A percentile compares a stretch with the other conserved stretches of the same genome.
Conservation (phyloP, 2,888 invertebrate species). For the Volucella bombylans region DNA sequence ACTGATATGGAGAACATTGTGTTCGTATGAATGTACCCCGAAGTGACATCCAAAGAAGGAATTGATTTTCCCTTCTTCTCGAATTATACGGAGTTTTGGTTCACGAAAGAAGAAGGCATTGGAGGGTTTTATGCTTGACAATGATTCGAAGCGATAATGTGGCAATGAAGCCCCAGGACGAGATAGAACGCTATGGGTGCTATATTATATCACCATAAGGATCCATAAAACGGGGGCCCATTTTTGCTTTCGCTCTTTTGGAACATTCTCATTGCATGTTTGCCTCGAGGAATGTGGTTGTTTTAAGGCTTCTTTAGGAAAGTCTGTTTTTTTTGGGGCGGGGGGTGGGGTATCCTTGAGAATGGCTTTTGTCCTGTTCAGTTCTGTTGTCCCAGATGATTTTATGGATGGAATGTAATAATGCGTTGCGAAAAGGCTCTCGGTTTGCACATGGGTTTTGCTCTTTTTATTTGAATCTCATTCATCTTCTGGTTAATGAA, state of each 20-base stretch:
- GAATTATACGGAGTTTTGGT: not conserved
- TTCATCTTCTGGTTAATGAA: slow-evolving; percentile 30
- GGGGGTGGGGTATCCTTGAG: too few relatives aligned
- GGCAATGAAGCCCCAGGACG: not conserved
- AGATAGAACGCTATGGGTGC: not conserved
- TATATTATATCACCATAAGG: slow-evolving; percentile 26
- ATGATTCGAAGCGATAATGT: slow-evolving; percentile 9
- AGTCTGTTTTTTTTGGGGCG: not conserved
- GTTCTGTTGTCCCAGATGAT: slow-evolving; percentile 21
- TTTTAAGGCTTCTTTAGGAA: not conserved
- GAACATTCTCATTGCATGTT: slow-evolving; percentile 16
- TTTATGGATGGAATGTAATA: slow-evolving; percentile 29
- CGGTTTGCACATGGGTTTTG: slow-evolving; percentile 2
- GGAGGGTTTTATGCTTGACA: not conserved
- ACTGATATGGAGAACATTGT: too few relatives aligned
- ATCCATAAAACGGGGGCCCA: slow-evolving; percentile 9
- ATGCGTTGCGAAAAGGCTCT: slow-evolving; percentile 12
- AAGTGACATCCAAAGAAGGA: not conserved
- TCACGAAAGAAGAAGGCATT: not conserved
- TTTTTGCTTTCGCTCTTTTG: slow-evolving; percentile 24
- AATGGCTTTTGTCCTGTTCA: too few relatives aligned
- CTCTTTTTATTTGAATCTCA: slow-evolving; percentile 11
- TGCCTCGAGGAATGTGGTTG: not conserved
- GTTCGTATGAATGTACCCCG: too few relatives aligned
- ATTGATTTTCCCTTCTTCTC: slow-evolving; percentile 13